A percentile compares a stretch with the other conserved stretches of the same genome.
These are phyloP conservation scores for Drosophila imparisetae DNA, from an alignment of 2,888 invertebrate genomes.

Conservation along the genomic window DNA sequence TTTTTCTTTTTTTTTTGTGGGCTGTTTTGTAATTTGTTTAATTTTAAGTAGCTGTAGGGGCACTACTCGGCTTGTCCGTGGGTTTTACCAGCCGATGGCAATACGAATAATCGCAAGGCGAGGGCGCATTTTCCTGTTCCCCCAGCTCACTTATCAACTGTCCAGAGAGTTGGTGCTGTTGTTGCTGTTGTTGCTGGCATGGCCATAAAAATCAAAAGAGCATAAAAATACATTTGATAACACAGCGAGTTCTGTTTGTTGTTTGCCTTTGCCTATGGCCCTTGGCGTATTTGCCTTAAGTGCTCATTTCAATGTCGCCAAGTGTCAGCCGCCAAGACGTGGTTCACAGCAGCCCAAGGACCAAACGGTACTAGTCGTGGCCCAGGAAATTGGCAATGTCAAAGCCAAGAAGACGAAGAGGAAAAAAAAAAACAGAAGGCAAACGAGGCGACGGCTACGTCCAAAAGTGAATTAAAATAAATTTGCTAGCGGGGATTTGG, in stretches of 20 bases:
- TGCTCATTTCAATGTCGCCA: constrained; percentile 80
- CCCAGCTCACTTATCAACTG: constrained; percentile 70
- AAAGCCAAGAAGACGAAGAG: constrained; percentile 47
- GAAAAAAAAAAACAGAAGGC: constrained; percentile 21
- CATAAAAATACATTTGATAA: constrained; percentile 80
- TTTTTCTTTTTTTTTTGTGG: background rate
- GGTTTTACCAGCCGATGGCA: constrained; percentile 13
- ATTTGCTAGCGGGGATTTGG: constrained; percentile 79
- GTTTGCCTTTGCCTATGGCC: constrained; percentile 61
- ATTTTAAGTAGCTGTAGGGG: constrained; percentile 74
- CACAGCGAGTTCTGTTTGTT: constrained; percentile 61
- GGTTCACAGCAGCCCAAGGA: constrained; percentile 45
- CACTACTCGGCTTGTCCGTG: constrained; percentile 53
- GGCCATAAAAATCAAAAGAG: constrained; percentile 79
- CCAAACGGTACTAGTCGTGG: constrained; percentile 30
- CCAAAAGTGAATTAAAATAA: constrained; percentile 80
- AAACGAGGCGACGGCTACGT: constrained; percentile 54
- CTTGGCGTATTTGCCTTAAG: constrained; percentile 74
- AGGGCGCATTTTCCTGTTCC: constrained; percentile 36
- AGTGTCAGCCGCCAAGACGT: constrained; percentile 71
- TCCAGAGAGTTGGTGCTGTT: constrained; percentile 54
- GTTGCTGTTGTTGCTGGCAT: constrained; percentile 46
- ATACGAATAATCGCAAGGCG: constrained; percentile 25
- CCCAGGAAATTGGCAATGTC: constrained; percentile 74
- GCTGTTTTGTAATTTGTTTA: constrained; percentile 71